Base-by-base conservation (phyloP, 2,797 vertebrate genomes). In the Megalops cyprinoides region DNA sequence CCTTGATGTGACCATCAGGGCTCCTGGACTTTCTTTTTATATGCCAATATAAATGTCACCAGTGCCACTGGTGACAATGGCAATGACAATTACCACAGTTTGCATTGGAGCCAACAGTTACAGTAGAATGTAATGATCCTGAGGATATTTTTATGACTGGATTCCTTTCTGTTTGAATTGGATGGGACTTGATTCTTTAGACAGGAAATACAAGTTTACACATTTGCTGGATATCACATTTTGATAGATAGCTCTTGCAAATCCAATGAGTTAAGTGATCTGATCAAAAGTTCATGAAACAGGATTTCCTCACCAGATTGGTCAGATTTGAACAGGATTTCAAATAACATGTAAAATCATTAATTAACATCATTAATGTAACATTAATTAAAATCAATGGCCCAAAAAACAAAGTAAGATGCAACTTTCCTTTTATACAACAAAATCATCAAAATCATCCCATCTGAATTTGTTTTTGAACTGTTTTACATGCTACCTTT, bases 281-380 rank as follows among this genome's bases (percentile, higher is more conserved):
- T 20, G 7, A n/a, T 71, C 67, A 42, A 71, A 71, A 39, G 67
- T 71, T 71, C 1, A 71, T 71, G 42, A 18, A 37, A 25, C 39
- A 20, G 67, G 18, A 71, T 44, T 71, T n/a, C n/a, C 67, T 42
- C 67, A 10, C 67, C 44, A 42, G 37, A 71, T 71, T 71, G 42
- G 37, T 44, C 39, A 39, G 18, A 39, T n/a, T 71, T 71, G 37
- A 23, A 71, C 12, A 39, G 37, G 67, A 42, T 44, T 71, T 44
- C 37, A 23, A 71, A 39, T 20, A 20, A 71, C 9, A 42, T n/a
- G 67, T 20, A 44, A 71, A 71, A n/a, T n/a, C n/a, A n/a, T n/a
- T n/a, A n/a, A n/a, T n/a, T n/a, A 44, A 67, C 67, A 37, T 71
- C 37, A 71, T 71, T 71, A 71, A 28, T 71, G 28, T 71, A 71